Conservation (phyloP, 2,113 vertebrate species). For the Danio rerio region DNA sequence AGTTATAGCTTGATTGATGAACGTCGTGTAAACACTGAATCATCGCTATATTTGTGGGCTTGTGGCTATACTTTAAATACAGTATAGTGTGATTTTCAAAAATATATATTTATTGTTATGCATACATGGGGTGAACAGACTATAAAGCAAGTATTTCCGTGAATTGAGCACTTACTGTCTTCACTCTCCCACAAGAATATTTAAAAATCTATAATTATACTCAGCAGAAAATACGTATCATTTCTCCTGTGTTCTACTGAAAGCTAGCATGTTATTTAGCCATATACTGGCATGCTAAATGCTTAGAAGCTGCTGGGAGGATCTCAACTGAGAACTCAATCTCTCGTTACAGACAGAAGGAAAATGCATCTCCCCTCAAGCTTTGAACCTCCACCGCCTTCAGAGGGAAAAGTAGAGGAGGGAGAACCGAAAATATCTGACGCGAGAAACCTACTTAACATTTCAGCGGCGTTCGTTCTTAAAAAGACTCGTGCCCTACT, state of each 20-base stretch:
- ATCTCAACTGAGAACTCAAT: slow-evolving; percentile 37
- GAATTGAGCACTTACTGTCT: neutral
- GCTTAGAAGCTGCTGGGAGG: neutral
- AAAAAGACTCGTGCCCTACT: slow-evolving; percentile 47
- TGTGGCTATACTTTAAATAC: too few relatives aligned
- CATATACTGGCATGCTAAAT: neutral
- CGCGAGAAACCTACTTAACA: slow-evolving; percentile 43
- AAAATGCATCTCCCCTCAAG: neutral
- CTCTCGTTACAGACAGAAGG: slow-evolving; percentile 7
- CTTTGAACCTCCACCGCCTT: slow-evolving; percentile 50
- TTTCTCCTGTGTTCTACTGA: slow-evolving; percentile 6
- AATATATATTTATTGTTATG: too few relatives aligned
- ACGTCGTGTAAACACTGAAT: too few relatives aligned
- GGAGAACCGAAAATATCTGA: slow-evolving; percentile 34
- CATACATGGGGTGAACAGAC: too few relatives aligned
- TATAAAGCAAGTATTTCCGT: neutral
- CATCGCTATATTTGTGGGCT: too few relatives aligned
- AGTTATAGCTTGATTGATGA: too few relatives aligned
- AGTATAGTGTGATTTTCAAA: too few relatives aligned
- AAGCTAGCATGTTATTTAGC: neutral
- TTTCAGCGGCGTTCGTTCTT: slow-evolving; percentile 36
- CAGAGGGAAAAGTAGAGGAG: slow-evolving; percentile 26
- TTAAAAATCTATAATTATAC: neutral
- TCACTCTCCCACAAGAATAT: neutral
- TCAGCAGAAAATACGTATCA: neutral